phyloP scores from a whole-genome alignment of 2,888 invertebrate species.

The Arctia plantaginis region DNA sequence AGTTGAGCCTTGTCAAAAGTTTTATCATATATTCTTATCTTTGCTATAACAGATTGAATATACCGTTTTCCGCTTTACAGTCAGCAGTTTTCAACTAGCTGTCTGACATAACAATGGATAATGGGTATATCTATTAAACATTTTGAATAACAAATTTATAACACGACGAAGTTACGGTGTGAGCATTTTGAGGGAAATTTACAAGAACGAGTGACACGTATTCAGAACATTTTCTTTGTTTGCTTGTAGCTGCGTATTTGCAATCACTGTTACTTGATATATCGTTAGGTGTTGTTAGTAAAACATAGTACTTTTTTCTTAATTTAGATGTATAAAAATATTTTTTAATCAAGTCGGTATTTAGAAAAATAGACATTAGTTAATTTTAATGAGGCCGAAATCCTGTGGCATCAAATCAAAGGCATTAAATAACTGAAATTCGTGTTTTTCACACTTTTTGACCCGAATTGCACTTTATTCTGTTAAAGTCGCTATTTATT shows the following conservation, averaged over 20 bases:
- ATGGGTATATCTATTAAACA: background rate
- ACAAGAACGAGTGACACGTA: background rate
- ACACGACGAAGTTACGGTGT: background rate
- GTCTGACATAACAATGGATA: conserved; percentile 1
- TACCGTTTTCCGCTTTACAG: conserved; percentile 2
- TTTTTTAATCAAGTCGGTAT: too few species aligned
- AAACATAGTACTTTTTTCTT: too few species aligned
- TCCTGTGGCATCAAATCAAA: too few species aligned
- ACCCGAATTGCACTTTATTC: too few species aligned
- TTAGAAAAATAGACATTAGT: too few species aligned
- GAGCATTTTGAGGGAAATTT: background rate
- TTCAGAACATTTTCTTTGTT: background rate
- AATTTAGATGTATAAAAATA: too few species aligned
- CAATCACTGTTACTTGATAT: background rate
- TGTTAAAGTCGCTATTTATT: too few species aligned
- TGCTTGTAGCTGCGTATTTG: background rate
- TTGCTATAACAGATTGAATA: conserved; percentile 13
- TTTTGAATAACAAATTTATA: background rate
- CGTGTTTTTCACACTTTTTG: too few species aligned
- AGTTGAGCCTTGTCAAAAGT: conserved; percentile 2
- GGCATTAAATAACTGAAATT: too few species aligned
- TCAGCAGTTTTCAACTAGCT: conserved; percentile 14
- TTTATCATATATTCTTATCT: conserved; percentile 8
- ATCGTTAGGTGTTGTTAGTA: background rate
- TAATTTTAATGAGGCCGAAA: too few species aligned